A percentile compares a stretch with the other conserved stretches of the same genome.
Evolutionary conservation across 2,888 invertebrate species (phyloP).

Genomic region (Lepidochrysops patricia): DNA sequence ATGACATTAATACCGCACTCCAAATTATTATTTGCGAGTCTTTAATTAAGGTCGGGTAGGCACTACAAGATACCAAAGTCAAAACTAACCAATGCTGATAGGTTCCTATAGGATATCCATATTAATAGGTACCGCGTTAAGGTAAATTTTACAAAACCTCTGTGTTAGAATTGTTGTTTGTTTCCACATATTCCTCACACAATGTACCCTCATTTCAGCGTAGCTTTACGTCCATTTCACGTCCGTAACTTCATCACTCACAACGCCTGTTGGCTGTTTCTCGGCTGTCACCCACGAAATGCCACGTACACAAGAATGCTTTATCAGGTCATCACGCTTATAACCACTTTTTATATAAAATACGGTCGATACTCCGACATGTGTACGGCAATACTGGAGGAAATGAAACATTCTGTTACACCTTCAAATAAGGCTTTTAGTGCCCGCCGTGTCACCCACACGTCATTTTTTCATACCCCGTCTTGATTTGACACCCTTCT

Average conservation of each 20-base stretch:
- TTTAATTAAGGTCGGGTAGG: background rate
- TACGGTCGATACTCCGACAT: background rate
- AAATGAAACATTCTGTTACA: slow-evolving; percentile 10
- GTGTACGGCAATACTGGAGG: background rate
- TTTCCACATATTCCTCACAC: background rate
- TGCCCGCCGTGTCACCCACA: slow-evolving; percentile 2
- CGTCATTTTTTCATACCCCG: background rate
- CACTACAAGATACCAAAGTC: too few species aligned
- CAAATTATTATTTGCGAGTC: background rate
- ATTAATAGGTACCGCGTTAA: too few species aligned
- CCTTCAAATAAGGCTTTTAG: slow-evolving; percentile 1
- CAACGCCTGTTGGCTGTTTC: background rate
- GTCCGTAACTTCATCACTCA: background rate
- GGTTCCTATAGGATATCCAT: too few species aligned
- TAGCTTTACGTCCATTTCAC: too few species aligned
- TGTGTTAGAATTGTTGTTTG: too few species aligned
- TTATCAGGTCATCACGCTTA: background rate
- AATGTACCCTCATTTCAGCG: background rate
- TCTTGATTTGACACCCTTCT: slow-evolving; percentile 1
- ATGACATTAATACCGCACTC: background rate
- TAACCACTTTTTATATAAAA: slow-evolving; percentile 4
- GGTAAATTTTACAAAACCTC: too few species aligned
- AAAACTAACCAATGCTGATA: too few species aligned
- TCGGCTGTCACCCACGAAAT: background rate
- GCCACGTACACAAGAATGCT: background rate